Base-by-base conservation (phyloP, 2,113 vertebrate genomes). In the Malurus alboscapulatus region DNA sequence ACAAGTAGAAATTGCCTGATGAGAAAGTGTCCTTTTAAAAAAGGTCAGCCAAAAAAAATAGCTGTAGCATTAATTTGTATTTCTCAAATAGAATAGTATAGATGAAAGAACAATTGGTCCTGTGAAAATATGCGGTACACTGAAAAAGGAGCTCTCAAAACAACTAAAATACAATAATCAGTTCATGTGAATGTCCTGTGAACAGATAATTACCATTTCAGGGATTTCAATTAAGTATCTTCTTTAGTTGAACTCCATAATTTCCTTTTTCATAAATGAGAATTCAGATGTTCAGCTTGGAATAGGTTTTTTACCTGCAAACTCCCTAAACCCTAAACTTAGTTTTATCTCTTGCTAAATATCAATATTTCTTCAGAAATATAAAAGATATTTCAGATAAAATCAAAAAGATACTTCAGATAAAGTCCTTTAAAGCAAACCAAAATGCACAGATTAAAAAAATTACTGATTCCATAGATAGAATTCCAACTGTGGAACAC, bases 91-190 rank as follows among this genome's bases (percentile, higher is more conserved):
- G 20, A 44, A 2, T 13, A 71, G 16, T 27, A 40, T 48, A 42
- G 30, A 17, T 32, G 26, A 44, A 68, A 58, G 57, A 85, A 6
- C 14, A 53, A 1, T 27, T 90, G 30, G 9, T 68, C 26, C 32
- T 0, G 0, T 75, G 21, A 63, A 77, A 73, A 30, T 62, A 17
- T 63, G 55, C 54, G 22, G 53, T 57, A 25, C 1, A 32, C 14
- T 65, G 36, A 42, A 65, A 80, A 80, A 51, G 9, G 24, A 53
- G 8, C 16, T 83, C 12, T 69, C 34, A 59, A 29, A 82, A 81
- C 30, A 80, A 30, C 21, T 92, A 8, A 15, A 0, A 44, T 38
- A 25, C 17, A 76, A 65, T 26, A 55, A 59, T 25, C 7, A 17
- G 12, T 86, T 72, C 57, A 13, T 66, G 32, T 61, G 44, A 38